Conservation (phyloP, 2,888 invertebrate genomes). For the Cephalotes varians region DNA sequence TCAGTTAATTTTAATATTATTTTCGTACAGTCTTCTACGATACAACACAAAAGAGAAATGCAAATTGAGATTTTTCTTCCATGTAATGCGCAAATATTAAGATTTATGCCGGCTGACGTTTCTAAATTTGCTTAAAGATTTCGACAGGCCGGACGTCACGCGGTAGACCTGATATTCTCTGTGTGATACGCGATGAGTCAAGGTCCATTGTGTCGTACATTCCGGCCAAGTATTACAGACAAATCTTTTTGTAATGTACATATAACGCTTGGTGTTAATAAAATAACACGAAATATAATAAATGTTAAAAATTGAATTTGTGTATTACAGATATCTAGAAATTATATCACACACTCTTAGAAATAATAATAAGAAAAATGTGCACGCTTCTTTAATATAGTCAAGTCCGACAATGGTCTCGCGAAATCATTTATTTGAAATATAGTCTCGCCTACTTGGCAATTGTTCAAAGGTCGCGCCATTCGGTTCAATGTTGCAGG, state of each 20-base stretch:
- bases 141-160: constrained; percentile 36
- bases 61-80: neutral
- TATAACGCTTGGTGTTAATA: neutral
- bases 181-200: constrained; percentile 57
- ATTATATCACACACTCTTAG: neutral
- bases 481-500: constrained; percentile 20
- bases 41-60: neutral
- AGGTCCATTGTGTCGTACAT: constrained; percentile 51
- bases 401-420: constrained; percentile 17
- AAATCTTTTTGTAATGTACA: neutral
- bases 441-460: constrained; percentile 69
- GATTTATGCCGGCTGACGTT: neutral
- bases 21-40: neutral
- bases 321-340: neutral
- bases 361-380: neutral
- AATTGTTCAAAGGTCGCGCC: constrained; percentile 68
- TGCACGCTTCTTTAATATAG: neutral
- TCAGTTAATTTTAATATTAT: neutral
- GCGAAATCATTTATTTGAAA: constrained; percentile 67
- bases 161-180: constrained; percentile 17
- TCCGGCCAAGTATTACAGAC: neutral
- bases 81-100: neutral
- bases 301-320: neutral
- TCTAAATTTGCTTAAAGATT: constrained; percentile 45
- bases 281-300: neutral